Base-by-base conservation (phyloP, 2,888 invertebrate genomes). In the Yponomeuta evonymella region DNA sequence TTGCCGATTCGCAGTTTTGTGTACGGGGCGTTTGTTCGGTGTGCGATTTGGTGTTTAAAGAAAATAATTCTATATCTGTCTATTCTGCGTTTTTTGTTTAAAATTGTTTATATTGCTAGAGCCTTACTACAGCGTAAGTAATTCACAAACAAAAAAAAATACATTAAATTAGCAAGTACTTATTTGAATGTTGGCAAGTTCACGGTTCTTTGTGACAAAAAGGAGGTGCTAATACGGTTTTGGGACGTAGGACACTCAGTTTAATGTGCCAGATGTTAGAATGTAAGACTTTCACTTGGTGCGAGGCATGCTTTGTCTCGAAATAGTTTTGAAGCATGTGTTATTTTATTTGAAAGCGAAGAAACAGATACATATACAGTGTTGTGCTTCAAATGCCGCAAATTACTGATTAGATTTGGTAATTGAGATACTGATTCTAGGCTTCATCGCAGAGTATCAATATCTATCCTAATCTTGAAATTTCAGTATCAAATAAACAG, bases 381-480 rank as follows among this genome's bases (percentile, higher is more conserved):
- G n/a, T 15, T 15, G 62, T 62, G 23, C 15, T 62, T 62, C 8
- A 62, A 33, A 62, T 62, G 3, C 1, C n/a, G 15, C 23, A 62
- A 15, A 62, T 62, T 62, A 62, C 23, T 15, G 15, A 62, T 23
- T 62, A n/a, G 15, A 15, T 62, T 15, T 69, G 29, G n/a, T n/a
- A 69, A n/a, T 43, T 48, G 23, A 48, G 36, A 48, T 68, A 78
- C 77, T 83, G 84, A 43, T 43, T 0, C 43, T 43, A 43, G 9
- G 43, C 43, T 43, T 43, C 9, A 43, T 43, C 43, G 43, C 43
- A 43, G 5, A 8, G 43, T 6, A 43, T 43, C 43, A 43, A 8
- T 43, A 33, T 33, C 33, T 33, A 33, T 23, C 33, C 33, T 4
- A 33, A 33, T 33, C 33, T 33, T 33, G 2, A 33, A 33, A 33